A percentile compares a stretch with the other conserved stretches of the same genome.
Conservation (phyloP, 92 coral and sea anemone genomes). For the Bergia puertoricense region DNA sequence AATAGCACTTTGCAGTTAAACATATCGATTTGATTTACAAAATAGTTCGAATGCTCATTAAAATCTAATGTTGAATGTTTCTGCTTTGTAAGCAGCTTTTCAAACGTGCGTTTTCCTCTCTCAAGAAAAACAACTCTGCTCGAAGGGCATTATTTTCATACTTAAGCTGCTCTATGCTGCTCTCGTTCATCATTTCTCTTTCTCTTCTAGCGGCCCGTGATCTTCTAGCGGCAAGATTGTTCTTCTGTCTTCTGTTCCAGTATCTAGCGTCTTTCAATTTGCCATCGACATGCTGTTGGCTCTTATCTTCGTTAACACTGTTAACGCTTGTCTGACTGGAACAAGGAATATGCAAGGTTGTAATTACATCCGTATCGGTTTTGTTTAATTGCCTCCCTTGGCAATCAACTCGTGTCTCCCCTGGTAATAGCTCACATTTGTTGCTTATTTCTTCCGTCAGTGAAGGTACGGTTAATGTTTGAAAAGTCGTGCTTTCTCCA, state of each 20-base stretch:
- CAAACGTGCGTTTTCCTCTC: constrained; percentile 32
- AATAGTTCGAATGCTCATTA: neutral
- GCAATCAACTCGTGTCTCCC: neutral
- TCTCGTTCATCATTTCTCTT: constrained; percentile 15
- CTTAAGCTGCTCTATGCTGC: neutral
- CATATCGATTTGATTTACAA: neutral
- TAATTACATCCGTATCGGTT: neutral
- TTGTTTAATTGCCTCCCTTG: neutral
- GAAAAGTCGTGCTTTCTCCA: neutral
- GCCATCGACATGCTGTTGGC: neutral
- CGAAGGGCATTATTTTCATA: constrained; percentile 19
- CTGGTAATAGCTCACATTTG: neutral
- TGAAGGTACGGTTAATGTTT: neutral
- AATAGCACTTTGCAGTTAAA: neutral
- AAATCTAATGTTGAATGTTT: neutral
- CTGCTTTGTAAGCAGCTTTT: neutral
- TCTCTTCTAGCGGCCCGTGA: constrained; percentile 36
- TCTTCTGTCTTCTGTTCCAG: constrained; percentile 28
- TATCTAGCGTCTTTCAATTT: constrained; percentile 14
- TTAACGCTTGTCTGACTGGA: neutral
- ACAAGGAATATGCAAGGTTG: neutral
- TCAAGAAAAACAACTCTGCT: constrained; percentile 9
- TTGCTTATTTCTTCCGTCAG: neutral
- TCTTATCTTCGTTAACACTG: neutral
- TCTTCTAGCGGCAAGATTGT: constrained; percentile 19